These are phyloP conservation scores for Asbolus verrucosus DNA, from an alignment of 1,140 invertebrate genomes.

Conservation along the genomic window DNA sequence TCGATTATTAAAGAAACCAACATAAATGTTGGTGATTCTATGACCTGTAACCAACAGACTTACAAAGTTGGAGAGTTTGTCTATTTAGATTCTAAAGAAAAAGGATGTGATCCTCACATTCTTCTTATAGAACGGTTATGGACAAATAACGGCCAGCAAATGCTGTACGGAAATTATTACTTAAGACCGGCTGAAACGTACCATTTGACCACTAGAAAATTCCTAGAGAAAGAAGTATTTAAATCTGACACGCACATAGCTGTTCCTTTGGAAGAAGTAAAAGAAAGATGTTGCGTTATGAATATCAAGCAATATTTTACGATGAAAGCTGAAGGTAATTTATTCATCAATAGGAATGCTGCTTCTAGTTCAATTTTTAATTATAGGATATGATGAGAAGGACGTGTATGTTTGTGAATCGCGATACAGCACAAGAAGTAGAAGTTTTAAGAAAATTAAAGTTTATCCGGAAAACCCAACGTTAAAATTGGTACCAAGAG, in stretches of 20 bases:
- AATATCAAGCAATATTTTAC: constrained; percentile 97
- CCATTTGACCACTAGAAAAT: constrained; percentile 94
- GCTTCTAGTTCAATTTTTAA: constrained; percentile 25
- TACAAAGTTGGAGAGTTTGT: constrained; percentile 91
- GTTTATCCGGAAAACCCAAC: constrained; percentile 82
- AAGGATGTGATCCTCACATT: constrained; percentile 84
- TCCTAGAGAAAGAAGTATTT: constrained; percentile 96
- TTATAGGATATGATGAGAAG: constrained; percentile 82
- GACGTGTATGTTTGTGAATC: constrained; percentile 98
- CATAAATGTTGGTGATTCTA: constrained; percentile 65
- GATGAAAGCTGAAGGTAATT: constrained; percentile 80
- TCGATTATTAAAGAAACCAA: constrained; percentile 60
- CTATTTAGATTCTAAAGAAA: constrained; percentile 84
- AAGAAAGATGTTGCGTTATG: constrained; percentile 94
- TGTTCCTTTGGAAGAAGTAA: constrained; percentile 86
- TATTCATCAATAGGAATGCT: not conserved
- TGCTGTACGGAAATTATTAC: constrained; percentile 91
- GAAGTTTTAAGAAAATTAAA: constrained; percentile 93
- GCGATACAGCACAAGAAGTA: constrained; percentile 86
- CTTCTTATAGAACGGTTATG: constrained; percentile 89
- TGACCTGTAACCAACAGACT: constrained; percentile 79
- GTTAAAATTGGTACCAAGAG: constrained; percentile 76
- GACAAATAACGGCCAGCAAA: constrained; percentile 87
- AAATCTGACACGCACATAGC: constrained; percentile 91
- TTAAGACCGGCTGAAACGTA: constrained; percentile 89